A percentile compares a stretch with the other conserved stretches of the same genome.
Conservation (phyloP, 2,888 invertebrate genomes). For the Rambutsinella grinnellia region DNA sequence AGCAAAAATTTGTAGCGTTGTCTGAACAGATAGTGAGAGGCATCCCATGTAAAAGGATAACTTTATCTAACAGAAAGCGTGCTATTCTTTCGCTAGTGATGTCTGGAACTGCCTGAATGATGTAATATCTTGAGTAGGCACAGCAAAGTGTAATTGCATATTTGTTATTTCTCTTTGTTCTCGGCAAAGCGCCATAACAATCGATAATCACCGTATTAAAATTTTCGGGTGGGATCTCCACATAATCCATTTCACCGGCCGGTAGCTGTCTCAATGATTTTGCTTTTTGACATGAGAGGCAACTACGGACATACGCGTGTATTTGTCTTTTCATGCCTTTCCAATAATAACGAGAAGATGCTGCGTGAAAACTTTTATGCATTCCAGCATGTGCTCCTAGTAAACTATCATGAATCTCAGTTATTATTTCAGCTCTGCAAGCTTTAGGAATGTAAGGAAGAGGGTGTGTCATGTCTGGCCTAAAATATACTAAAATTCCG, state of each 20-base stretch:
- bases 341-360: slow-evolving; percentile 15
- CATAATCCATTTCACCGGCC: not conserved
- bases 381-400: slow-evolving; percentile 9
- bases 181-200: not conserved
- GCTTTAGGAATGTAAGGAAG: slow-evolving; percentile 15
- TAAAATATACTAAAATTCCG: not conserved
- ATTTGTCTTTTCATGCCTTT: not conserved
- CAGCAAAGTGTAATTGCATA: slow-evolving; percentile 4
- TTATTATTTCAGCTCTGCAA: not conserved
- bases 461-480: not conserved
- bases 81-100: slow-evolving; percentile 1
- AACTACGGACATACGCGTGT: slow-evolving; percentile 6
- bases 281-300: slow-evolving; percentile 6
- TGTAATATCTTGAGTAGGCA: slow-evolving; percentile 1
- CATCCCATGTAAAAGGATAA: not conserved
- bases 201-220: not conserved
- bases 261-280: slow-evolving; percentile 15
- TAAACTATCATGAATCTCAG: slow-evolving; percentile 6
- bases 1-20: not conserved
- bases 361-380: not conserved
- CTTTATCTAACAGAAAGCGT: not conserved
- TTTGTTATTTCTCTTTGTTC: not conserved
- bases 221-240: not conserved
- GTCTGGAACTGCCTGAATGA: not conserved
- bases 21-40: not conserved